Conservation (phyloP, 2,113 vertebrate species). For the Oenanthe oenanthe region DNA sequence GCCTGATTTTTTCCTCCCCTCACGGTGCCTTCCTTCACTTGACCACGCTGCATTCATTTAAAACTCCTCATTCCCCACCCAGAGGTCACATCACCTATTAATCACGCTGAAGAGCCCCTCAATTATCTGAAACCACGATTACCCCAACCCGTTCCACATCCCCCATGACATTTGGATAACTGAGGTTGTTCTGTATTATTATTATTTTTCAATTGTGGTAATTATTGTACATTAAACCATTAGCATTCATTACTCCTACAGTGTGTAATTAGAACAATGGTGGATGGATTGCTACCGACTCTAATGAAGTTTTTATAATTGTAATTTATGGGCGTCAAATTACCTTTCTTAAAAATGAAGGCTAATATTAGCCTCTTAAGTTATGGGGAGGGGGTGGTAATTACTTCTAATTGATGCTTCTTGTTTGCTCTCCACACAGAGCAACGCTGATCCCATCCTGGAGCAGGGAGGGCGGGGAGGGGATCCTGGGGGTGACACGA, state of each 20-base stretch:
- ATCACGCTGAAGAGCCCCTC: constrained; percentile 59
- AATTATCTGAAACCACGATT: constrained; percentile 55
- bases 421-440: constrained; percentile 63
- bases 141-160: constrained; percentile 42
- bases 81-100: constrained; percentile 60
- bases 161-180: constrained; percentile 63
- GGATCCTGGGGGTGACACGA: not conserved
- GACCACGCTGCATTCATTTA: not conserved
- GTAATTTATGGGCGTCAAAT: constrained; percentile 82
- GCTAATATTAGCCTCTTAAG: constrained; percentile 75
- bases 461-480: not conserved
- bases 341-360: constrained; percentile 79
- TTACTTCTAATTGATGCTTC: constrained; percentile 79
- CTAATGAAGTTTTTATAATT: constrained; percentile 86
- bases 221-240: constrained; percentile 82
- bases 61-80: constrained; percentile 36
- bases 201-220: constrained; percentile 81
- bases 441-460: not conserved
- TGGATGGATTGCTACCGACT: constrained; percentile 78
- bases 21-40: not conserved
- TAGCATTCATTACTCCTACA: constrained; percentile 83
- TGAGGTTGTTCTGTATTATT: constrained; percentile 74
- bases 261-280: constrained; percentile 81
- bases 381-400: constrained; percentile 73
- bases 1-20: not conserved